These are phyloP conservation scores for Lasioglossum figueresi DNA, from an alignment of 2,888 invertebrate genomes.

Conservation along the genomic window DNA sequence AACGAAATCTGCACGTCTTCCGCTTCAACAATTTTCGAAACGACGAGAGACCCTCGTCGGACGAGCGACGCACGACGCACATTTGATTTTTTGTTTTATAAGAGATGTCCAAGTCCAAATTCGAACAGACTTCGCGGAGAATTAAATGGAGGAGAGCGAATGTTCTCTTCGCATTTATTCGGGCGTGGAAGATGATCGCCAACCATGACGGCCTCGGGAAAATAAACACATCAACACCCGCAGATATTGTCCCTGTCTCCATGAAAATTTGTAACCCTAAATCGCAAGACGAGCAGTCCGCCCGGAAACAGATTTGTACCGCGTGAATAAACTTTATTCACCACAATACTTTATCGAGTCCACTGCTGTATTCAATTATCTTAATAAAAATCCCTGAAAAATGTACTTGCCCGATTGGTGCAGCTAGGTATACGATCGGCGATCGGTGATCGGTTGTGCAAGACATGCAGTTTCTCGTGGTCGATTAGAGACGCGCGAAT, in stretches of 20 bases:
- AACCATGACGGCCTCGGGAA: constrained; percentile 26
- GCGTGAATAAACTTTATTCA: constrained; percentile 41
- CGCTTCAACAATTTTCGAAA: neutral
- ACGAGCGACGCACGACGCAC: constrained; percentile 55
- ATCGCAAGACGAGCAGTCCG: constrained; percentile 3
- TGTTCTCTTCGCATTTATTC: neutral
- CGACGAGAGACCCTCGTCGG: constrained; percentile 40
- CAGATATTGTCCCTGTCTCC: neutral
- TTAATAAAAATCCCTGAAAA: no score
- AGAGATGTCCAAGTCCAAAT: constrained; percentile 64
- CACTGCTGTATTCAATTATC: neutral
- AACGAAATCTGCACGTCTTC: neutral
- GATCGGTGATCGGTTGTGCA: neutral
- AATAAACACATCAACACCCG: constrained; percentile 23
- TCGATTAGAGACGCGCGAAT: neutral
- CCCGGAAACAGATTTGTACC: constrained; percentile 6
- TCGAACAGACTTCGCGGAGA: constrained; percentile 64
- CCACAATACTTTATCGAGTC: neutral
- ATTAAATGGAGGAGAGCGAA: neutral
- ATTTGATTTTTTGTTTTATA: constrained; percentile 47
- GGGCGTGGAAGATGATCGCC: neutral
- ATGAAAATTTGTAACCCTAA: constrained; percentile 1
- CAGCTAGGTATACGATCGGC: neutral
- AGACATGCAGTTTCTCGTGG: neutral
- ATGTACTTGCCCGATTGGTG: neutral